Conservation (phyloP, 2,888 invertebrate genomes). For the Eupelmus urozonus region DNA sequence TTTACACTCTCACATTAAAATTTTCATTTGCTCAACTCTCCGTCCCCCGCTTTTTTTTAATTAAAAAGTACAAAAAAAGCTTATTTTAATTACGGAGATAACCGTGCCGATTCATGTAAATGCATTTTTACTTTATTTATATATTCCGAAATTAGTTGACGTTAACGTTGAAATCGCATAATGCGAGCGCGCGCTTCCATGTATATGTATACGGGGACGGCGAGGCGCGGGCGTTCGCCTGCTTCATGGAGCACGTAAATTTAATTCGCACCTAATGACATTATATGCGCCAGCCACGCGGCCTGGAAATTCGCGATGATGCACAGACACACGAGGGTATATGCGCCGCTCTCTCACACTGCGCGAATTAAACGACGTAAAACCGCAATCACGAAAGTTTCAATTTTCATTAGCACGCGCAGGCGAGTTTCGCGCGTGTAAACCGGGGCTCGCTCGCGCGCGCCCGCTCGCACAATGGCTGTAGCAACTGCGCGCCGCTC, state of each 20-base stretch:
- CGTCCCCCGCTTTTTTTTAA: background rate
- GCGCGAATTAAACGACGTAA: constrained; percentile 51
- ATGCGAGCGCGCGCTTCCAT: background rate
- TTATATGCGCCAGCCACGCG: constrained; percentile 51
- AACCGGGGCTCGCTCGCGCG: background rate
- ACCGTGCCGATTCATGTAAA: background rate
- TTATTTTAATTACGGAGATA: constrained; percentile 1
- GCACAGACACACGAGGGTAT: background rate
- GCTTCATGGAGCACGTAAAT: constrained; percentile 62
- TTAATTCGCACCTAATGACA: constrained; percentile 64
- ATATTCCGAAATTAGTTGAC: background rate
- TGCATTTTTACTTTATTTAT: background rate
- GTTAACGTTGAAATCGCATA: constrained; percentile 38
- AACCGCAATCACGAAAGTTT: constrained; percentile 54
- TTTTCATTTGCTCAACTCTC: background rate
- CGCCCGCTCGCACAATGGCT: background rate
- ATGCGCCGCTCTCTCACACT: background rate
- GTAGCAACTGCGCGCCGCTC: background rate
- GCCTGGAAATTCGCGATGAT: constrained; percentile 61
- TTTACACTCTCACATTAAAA: no score
- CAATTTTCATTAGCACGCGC: constrained; percentile 47
- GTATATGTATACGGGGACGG: background rate
- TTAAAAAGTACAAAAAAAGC: background rate
- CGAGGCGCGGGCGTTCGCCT: constrained; percentile 29
- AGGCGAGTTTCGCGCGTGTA: background rate